Base-by-base conservation (phyloP, 2,797 vertebrate genomes). In the Buphagus erythrorhynchus region DNA sequence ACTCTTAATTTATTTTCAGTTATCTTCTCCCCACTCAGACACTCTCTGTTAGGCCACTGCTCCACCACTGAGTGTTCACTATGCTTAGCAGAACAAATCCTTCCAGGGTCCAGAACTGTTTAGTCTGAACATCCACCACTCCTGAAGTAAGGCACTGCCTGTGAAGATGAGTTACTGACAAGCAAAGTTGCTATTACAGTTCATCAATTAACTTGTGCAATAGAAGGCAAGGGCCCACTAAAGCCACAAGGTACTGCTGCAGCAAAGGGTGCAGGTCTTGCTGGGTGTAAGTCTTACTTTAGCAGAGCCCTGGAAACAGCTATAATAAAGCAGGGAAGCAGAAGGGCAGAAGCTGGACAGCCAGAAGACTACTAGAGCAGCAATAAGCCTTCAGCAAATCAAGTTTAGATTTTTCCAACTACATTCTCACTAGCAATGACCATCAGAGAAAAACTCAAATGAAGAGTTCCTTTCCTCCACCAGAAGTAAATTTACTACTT, bases 281-380 rank as follows among this genome's bases (percentile, higher is more conserved):
- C 80, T 46, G 29, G 2, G 6, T 19, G 6, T 16, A 26, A 29
- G 28, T 69, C 48, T 35, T 45, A n/a, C 80, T 66, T 91, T 58
- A 83, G 19, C 24, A 55, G 20, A 67, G 57, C 18, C 33, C 49
- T 77, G 67, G 16, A 25, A 94, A 73, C 45, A 95, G 94, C 81
- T 79, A 22, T 40, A 83, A 29, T 3, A n/a, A 88, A 96, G 96
- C 97, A 95, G 77, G 40, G 46, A 92, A 96, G 94, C 96, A 96
- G 78, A 90, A 86, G 2, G 22, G 95, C 94, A 97, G 75, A 57
- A 77, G 48, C 67, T 31, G 10, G 10, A 57, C 16, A 96, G 85
- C 81, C 93, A 72, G 48, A 79, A 33, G 13, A 29, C 33, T 59
- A 31, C 80, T 21, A 35, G 28, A 66, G 61, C 1, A 89, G 78